Evolutionary conservation across 2,888 invertebrate genomes (phyloP).

Genomic region (Nineta flava): DNA sequence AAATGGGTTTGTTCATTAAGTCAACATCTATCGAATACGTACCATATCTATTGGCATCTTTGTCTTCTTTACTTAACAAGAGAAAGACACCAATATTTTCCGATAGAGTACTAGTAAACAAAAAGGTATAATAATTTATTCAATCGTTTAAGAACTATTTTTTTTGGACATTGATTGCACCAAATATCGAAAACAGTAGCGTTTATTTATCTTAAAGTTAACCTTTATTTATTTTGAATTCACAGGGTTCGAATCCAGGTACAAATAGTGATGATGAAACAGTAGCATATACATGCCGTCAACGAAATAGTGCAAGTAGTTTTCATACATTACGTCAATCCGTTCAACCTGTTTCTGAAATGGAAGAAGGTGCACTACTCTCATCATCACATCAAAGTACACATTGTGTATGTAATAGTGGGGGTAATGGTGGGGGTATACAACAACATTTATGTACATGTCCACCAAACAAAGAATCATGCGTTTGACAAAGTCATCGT

Average conservation of each 20-base stretch:
- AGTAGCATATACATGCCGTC: conserved; percentile 68
- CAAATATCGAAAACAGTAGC: too few relatives aligned
- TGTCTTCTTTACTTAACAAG: too few relatives aligned
- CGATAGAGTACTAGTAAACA: too few relatives aligned
- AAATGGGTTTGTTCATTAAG: too few relatives aligned
- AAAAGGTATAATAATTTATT: too few relatives aligned
- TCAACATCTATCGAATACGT: too few relatives aligned
- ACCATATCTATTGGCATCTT: too few relatives aligned
- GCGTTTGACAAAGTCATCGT: conserved; percentile 21
- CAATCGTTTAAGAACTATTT: too few relatives aligned
- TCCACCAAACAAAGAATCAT: conserved; percentile 15
- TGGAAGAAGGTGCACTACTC: conserved; percentile 32
- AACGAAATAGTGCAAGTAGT: conserved; percentile 50
- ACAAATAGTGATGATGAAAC: conserved; percentile 61
- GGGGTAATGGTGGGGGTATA: conserved; percentile 2
- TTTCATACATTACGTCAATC: conserved; percentile 19
- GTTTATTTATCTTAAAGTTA: too few relatives aligned
- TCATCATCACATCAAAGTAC: conserved; percentile 8
- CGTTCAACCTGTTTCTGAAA: conserved; percentile 29
- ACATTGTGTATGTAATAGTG: not conserved
- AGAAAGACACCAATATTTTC: too few relatives aligned
- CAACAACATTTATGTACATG: too few relatives aligned
- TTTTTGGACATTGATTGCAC: too few relatives aligned
- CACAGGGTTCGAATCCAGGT: conserved; percentile 45
- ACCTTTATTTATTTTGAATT: not conserved